phyloP scores from a whole-genome alignment of 35 echinoderm and acorn worm genomes.

The Lytechinus variegatus region DNA sequence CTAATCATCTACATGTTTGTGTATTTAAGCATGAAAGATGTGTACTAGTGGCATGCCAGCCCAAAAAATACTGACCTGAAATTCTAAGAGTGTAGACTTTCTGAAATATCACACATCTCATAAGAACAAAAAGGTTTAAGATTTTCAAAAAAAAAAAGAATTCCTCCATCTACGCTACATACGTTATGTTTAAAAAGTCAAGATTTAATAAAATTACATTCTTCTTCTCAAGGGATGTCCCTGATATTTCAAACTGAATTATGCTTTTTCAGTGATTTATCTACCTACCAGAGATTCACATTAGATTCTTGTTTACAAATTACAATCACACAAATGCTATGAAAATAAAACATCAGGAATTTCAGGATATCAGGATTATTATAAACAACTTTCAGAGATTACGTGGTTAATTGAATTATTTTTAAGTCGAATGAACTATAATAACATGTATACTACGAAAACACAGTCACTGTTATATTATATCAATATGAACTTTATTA shows the following conservation, averaged over 20 bases:
- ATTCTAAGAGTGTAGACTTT: not conserved
- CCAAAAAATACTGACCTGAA: not conserved
- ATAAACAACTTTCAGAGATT: not conserved
- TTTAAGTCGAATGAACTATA: too few species aligned
- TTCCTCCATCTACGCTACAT: not conserved
- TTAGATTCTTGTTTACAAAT: not conserved
- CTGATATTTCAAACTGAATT: not conserved
- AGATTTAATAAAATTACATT: not conserved
- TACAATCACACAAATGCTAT: not conserved
- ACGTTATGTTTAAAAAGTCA: not conserved
- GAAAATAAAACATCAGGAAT: not conserved
- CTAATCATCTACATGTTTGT: too few species aligned
- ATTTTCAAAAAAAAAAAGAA: not conserved
- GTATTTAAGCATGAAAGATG: too few species aligned
- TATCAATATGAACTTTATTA: too few species aligned
- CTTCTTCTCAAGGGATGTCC: not conserved
- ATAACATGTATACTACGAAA: too few species aligned
- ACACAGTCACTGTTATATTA: too few species aligned
- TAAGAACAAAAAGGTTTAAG: not conserved
- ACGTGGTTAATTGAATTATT: too few species aligned
- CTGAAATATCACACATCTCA: not conserved
- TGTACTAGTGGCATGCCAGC: too few species aligned
- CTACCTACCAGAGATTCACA: not conserved
- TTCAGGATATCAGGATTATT: not conserved
- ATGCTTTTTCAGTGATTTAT: not conserved